These are phyloP conservation scores for Jaculus jaculus DNA, from an alignment of 2,113 vertebrate species.

Conservation along the genomic window DNA sequence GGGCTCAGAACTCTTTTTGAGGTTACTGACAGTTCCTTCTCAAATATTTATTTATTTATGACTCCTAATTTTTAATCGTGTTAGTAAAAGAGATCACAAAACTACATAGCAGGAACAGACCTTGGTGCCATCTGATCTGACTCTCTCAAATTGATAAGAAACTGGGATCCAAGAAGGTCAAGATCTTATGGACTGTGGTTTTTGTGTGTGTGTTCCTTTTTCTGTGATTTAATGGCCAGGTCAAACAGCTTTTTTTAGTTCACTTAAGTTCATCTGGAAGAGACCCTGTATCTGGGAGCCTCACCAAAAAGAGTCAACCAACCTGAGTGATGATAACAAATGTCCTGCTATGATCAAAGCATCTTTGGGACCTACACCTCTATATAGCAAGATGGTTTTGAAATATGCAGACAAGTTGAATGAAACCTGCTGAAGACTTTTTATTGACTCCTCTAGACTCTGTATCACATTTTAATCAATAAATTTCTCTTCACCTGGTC, in stretches of 20 bases:
- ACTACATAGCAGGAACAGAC: slow-evolving; percentile 40
- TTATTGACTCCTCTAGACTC: background rate
- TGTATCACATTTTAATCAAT: slow-evolving; percentile 15
- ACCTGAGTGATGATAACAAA: slow-evolving; percentile 21
- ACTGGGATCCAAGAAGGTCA: slow-evolving; percentile 41
- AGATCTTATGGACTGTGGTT: slow-evolving; percentile 35
- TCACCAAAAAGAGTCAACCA: background rate
- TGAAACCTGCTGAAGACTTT: slow-evolving; percentile 5
- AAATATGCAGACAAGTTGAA: slow-evolving; percentile 7
- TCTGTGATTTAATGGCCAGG: slow-evolving; percentile 40
- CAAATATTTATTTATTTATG: slow-evolving; percentile 17
- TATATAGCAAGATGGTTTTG: background rate
- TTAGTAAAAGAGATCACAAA: slow-evolving; percentile 29
- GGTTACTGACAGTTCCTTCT: background rate
- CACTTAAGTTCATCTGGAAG: slow-evolving; percentile 49
- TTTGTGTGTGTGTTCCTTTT: slow-evolving; percentile 55
- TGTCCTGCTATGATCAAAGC: slow-evolving; percentile 67
- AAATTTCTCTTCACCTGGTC: background rate
- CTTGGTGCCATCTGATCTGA: slow-evolving; percentile 28
- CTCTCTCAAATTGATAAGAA: slow-evolving; percentile 63
- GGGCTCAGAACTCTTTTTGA: background rate
- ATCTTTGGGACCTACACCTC: slow-evolving; percentile 41
- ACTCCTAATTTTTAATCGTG: slow-evolving; percentile 22
- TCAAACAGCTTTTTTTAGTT: slow-evolving; percentile 52
- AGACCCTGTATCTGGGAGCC: slow-evolving; percentile 53